Evolutionary conservation across 2,888 invertebrate genomes (phyloP), one percentile per base, ranked within the genome.

Genomic region (Pseudococcus viburni): DNA sequence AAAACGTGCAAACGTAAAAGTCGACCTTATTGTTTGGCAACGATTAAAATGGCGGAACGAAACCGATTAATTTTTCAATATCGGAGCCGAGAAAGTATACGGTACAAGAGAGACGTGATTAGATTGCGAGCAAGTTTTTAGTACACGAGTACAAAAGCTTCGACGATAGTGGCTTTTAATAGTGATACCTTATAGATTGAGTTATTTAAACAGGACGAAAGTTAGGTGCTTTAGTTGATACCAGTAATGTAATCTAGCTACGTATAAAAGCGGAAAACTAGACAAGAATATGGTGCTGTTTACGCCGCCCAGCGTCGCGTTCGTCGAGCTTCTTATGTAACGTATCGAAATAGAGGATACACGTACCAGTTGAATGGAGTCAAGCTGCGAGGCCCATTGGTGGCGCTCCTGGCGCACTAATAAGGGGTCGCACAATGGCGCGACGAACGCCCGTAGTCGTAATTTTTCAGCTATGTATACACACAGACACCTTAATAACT

Each of bases 311-410:
- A 2, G 7, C 19, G 2, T 5, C n/a, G 2, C 59, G 59, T 19
- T 8, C 59, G 6, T 51, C 19, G 7, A 19, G n/a, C 15, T 33
- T 33, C 26, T 3, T 33, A n/a, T 33, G 68, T 22, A 26, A 12
- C 12, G 12, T 26, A 73, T 73, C 68, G 68, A 59, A 19, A 73
- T 3, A 1, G 68, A 73, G 15, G 33, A 73, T 33, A 73, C 68
- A 26, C 68, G 26, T 73, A 73, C 68, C 15, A 73, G 68, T 73
- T 73, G 68, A 73, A 73, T 73, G 68, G 33, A 73, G 26, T 73
- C 68, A 73, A 73, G 68, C 68, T 73, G 68, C 15, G 68, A 33
- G 68, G 68, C 33, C 12, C 33, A 73, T 73, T 59, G 59, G 59
- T 59, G 59, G 59, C 59, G 59, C 59, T 59, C 19, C 59, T 59